Evolutionary conservation across 2,113 vertebrate species (phyloP), one percentile per base, ranked within the genome.

Genomic region (Paedocypris sp.): DNA sequence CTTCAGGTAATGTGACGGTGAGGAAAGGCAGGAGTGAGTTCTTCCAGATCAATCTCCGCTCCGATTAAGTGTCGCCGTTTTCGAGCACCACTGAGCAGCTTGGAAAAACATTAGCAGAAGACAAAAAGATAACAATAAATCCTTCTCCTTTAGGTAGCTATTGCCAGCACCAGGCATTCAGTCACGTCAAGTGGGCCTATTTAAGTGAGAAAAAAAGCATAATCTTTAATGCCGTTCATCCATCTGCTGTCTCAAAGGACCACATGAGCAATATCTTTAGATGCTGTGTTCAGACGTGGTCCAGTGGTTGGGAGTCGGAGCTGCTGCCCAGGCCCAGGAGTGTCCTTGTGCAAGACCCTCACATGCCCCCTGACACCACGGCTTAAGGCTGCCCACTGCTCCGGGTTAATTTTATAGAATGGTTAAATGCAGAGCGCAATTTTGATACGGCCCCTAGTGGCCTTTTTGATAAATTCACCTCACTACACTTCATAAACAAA

Each of bases 1-100:
- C 5, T 50, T 62, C 59, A 32, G 19, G 56, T 67, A 64, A 64
- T 73, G 60, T 62, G 42, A 60, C 69, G 64, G 63, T 35, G 60
- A 73, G 45, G 49, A 38, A 60, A 51, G 16, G 48, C 32, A 16
- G 26, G 28, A 36, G 19, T 50, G 32, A 13, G 38, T 13, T 26
- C 10, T 4, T 1, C 38, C 33, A 48, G 31, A 49, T 62, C 41
- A 20, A 72, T 71, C 48, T 56, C 31, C 33, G 6, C 25, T 26
- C 48, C 52, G 38, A 64, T 51, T 64, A 23, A 18, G 20, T 57
- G 42, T 32, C 26, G 8, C 22, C 10, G 31, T 42, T 63, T n/a
- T 53, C 36, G 41, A 29, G 46, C 38, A 36, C 54, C 62, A 64
- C 59, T 64, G 46, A 61, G 46, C 20, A 33, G 28, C 52, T 43